phyloP scores from a whole-genome alignment of 2,888 invertebrate species.

The Ypsolopha scabrella region DNA sequence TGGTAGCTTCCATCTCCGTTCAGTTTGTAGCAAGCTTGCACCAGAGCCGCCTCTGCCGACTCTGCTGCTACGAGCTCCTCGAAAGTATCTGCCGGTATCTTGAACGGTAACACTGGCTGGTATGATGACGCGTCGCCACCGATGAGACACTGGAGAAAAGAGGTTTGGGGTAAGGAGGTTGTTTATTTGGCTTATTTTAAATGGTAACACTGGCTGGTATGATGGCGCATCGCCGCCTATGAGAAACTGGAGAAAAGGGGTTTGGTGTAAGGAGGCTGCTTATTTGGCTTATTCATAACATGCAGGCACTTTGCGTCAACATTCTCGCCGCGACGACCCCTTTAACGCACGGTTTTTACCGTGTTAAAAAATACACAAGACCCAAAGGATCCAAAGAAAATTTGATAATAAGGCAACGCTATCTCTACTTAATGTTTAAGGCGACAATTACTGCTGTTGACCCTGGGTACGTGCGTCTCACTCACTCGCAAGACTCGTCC shows the following conservation, averaged over 20 bases:
- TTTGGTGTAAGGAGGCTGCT: too few relatives aligned
- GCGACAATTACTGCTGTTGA: too few relatives aligned
- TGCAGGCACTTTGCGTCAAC: too few relatives aligned
- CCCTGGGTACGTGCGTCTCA: too few relatives aligned
- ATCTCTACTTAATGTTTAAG: too few relatives aligned
- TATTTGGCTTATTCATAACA: too few relatives aligned
- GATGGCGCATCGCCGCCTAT: constrained; percentile 53
- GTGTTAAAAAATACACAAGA: too few relatives aligned
- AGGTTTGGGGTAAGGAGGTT: not conserved
- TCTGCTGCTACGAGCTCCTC: constrained; percentile 36
- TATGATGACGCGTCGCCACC: constrained; percentile 53
- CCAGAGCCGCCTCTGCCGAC: constrained; percentile 36
- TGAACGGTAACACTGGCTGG: constrained; percentile 50
- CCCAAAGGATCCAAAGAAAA: too few relatives aligned
- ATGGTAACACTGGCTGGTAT: constrained; percentile 54
- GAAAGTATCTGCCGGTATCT: constrained; percentile 19
- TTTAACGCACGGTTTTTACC: too few relatives aligned
- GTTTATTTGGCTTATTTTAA: constrained; percentile 2
- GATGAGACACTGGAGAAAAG: constrained; percentile 39
- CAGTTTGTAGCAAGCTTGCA: constrained; percentile 45
- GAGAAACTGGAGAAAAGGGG: constrained; percentile 33
- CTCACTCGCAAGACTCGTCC: too few relatives aligned
- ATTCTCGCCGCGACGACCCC: too few relatives aligned
- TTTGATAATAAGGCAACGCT: too few relatives aligned
- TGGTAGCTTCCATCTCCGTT: constrained; percentile 42